Evolutionary conservation across 2,113 vertebrate species (phyloP).

Genomic region (Oreochromis tanganicae): DNA sequence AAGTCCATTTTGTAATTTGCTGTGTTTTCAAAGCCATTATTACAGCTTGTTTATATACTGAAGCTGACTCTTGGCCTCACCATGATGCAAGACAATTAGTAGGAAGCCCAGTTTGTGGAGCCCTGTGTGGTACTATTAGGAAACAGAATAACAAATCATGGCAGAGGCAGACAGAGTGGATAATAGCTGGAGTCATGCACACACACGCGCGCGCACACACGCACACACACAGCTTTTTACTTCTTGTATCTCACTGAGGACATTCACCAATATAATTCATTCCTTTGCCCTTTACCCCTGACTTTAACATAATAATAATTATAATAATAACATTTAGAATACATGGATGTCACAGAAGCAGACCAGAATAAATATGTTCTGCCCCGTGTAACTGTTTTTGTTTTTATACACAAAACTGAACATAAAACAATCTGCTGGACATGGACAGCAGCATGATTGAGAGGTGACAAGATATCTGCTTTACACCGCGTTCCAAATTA

Average conservation of each 20-base stretch:
- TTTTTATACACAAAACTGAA: not conserved
- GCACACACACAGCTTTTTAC: not conserved
- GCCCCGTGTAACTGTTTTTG: not conserved
- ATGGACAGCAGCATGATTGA: not conserved
- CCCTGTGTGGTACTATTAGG: conserved; percentile 23
- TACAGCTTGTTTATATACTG: conserved; percentile 28
- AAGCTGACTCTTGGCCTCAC: conserved; percentile 11
- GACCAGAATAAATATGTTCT: not conserved
- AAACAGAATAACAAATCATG: conserved; percentile 8
- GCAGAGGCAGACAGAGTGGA: conserved; percentile 3
- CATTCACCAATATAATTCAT: not conserved
- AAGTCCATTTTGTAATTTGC: conserved; percentile 4
- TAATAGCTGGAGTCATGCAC: not conserved
- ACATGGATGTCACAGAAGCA: not conserved
- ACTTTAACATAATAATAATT: not conserved
- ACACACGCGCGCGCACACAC: not conserved
- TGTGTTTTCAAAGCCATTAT: conserved; percentile 40
- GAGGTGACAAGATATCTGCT: not conserved
- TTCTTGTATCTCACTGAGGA: not conserved
- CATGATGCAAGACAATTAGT: conserved; percentile 22
- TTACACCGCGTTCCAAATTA: not conserved
- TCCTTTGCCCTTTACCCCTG: not conserved
- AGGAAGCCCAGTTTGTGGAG: conserved; percentile 10
- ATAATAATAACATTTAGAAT: not conserved
- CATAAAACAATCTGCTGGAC: not conserved